phyloP scores from a whole-genome alignment of 2,797 vertebrate species.

The Silurus lanzhouensis region DNA sequence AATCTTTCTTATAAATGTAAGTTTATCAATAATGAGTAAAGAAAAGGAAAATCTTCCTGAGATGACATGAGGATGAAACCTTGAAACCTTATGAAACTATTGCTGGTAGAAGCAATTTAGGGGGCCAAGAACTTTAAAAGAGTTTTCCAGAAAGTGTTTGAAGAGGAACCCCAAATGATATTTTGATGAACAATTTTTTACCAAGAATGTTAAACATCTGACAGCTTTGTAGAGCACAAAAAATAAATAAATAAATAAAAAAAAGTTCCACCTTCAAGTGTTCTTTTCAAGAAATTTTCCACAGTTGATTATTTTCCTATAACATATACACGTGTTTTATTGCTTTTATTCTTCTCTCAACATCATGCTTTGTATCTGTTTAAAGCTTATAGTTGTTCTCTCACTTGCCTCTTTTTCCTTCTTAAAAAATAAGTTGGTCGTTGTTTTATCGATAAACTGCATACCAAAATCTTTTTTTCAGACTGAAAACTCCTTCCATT shows the following conservation, averaged over 20 bases:
- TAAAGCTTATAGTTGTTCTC: no score
- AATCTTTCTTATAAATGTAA: no score
- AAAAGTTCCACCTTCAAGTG: neutral
- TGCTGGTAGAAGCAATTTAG: neutral
- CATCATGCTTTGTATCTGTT: no score
- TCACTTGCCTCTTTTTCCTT: no score
- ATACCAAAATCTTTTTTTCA: no score
- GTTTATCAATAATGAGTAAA: no score
- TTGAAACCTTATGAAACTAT: slow-evolving; percentile 37
- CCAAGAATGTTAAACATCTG: neutral
- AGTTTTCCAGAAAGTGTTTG: neutral
- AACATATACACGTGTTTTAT: neutral
- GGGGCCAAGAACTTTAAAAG: neutral
- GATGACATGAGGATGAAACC: no score
- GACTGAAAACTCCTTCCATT: neutral
- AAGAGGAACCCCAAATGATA: neutral
- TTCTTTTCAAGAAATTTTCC: neutral
- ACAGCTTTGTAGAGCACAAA: neutral
- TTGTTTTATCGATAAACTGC: no score
- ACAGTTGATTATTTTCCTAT: neutral
- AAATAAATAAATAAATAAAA: no score
- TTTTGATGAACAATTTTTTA: slow-evolving; percentile 15
- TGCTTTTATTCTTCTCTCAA: no score
- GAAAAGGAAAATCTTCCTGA: no score
- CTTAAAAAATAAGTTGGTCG: no score